phyloP scores from a whole-genome alignment of 2,797 vertebrate species.

The Pseudochirops cupreus region DNA sequence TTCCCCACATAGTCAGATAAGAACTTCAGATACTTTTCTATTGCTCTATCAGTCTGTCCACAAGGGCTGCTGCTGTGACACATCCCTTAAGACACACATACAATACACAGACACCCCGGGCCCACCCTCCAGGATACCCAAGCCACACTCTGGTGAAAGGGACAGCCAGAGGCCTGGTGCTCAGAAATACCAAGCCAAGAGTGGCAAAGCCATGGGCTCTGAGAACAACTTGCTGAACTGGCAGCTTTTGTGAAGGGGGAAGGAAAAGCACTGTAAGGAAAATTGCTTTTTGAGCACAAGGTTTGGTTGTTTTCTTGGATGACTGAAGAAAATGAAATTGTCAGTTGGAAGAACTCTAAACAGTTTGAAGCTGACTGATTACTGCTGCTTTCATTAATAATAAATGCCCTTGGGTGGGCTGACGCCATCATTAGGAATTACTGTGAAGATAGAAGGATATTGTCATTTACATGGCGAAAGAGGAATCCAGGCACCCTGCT shows the following conservation, averaged over 20 bases:
- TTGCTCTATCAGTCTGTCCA: conserved; percentile 15
- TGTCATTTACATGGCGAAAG: conserved; percentile 23
- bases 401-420: conserved; percentile 40
- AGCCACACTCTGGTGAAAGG: not conserved
- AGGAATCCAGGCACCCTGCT: not conserved
- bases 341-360: conserved; percentile 58
- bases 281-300: conserved; percentile 54
- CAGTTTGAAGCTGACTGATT: conserved; percentile 49
- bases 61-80: not conserved
- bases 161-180: not conserved
- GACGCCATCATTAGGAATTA: not conserved
- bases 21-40: not conserved
- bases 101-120: not conserved
- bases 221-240: conserved; percentile 29
- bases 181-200: conserved; percentile 35
- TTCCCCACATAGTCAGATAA: not conserved
- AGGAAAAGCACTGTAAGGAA: conserved; percentile 15
- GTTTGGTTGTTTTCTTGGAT: conserved; percentile 37
- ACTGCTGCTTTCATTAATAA: conserved; percentile 49
- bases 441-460: not conserved
- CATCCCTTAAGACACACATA: not conserved
- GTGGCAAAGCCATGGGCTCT: not conserved
- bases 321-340: conserved; percentile 61
- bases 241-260: conserved; percentile 31
- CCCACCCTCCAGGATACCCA: not conserved